Base-by-base conservation (phyloP, 2,113 vertebrate species). In the Mus pahari region DNA sequence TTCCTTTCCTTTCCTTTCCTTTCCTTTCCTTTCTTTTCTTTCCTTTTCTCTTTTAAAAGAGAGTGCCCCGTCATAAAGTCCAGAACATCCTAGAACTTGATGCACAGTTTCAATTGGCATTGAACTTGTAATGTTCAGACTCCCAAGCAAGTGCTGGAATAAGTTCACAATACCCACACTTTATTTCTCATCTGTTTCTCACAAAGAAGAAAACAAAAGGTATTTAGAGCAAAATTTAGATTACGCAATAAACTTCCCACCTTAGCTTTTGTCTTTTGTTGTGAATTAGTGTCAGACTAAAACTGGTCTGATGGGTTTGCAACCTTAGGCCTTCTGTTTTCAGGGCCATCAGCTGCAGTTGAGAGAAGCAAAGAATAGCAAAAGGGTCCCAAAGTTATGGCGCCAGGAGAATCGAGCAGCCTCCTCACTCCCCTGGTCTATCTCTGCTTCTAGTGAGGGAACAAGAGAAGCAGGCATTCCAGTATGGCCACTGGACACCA, bases 371-470 rank as follows among this genome's bases (percentile, higher is more conserved):
- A 12, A 3, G 9, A 22, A 24, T 4, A 45, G 7, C 14, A n/a
- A 1, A 33, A 13, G 5, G 36, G 14, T 14, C 39, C 9, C 24
- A 8, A 9, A 17, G 17, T 0, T 7, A 26, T 0, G 4, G 14
- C 26, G 16, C 24, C 36, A 0, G 0, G 1, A 7, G 17, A 2
- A 36, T 0, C 39, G 42, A 48, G 1, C 0, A 1, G 1, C 16
- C 17, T 66, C 60, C 26, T 66, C 3, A 9, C 39, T 33, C 31
- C 6, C 8, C 24, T 45, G 8, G 39, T 28, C 26, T 86, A 4
- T 6, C 62, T 68, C 42, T 66, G 28, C 5, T 50, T 50, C 62
- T 20, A n/a, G 9, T 14, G 42, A 9, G 39, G 53, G 3, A 20
- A 28, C 1, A 39, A 39, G 42, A 0, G 3, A 31, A 20, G 7